Conservation (phyloP, 2,888 invertebrate species). For the Sinhomidia bicolor region DNA sequence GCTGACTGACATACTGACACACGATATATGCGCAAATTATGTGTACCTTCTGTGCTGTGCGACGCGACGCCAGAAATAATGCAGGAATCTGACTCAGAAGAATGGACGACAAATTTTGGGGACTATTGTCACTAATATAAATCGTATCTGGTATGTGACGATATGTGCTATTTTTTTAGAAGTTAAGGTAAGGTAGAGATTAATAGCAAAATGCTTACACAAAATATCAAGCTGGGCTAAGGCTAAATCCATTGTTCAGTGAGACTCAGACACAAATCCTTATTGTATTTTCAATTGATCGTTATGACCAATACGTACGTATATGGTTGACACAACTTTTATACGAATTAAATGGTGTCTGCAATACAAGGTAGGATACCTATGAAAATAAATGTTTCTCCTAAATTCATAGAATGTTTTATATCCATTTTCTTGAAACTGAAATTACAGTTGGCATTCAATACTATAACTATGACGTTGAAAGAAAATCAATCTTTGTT, state of each 20-base stretch:
- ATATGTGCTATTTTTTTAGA: neutral
- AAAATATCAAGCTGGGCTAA: slow-evolving; percentile 5
- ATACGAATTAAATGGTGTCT: too few species aligned
- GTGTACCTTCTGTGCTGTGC: too few species aligned
- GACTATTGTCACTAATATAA: neutral
- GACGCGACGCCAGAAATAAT: neutral
- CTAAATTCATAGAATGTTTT: too few species aligned
- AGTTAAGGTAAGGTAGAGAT: neutral
- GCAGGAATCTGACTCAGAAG: neutral
- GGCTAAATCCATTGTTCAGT: neutral
- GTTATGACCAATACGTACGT: neutral
- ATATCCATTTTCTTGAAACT: slow-evolving; percentile 1
- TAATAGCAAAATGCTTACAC: neutral
- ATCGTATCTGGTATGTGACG: neutral
- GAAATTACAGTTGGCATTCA: slow-evolving; percentile 31
- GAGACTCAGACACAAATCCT: neutral
- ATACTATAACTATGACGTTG: neutral
- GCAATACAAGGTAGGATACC: neutral
- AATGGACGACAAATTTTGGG: neutral
- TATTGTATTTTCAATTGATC: neutral
- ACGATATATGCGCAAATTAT: neutral
- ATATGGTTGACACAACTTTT: too few species aligned
- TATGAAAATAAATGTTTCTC: slow-evolving; percentile 1
- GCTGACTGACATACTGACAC: too few species aligned
- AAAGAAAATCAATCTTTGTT: neutral